These are phyloP conservation scores for Troglohyphantes excavatus DNA, from an alignment of 2,888 invertebrate species.

Conservation along the genomic window DNA sequence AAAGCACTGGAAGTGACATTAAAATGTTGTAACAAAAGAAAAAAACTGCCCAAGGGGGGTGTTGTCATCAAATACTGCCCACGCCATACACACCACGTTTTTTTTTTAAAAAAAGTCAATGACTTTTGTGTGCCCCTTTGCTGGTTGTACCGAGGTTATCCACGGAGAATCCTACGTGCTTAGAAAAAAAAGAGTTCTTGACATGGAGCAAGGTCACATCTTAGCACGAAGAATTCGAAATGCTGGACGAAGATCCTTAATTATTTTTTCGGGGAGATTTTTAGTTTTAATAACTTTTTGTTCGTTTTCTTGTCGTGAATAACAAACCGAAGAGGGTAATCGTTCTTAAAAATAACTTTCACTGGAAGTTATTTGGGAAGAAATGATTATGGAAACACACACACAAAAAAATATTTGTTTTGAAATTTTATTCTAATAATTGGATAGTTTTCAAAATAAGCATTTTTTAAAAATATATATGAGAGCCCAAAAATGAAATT, in stretches of 20 bases:
- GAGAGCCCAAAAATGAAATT: too few species aligned
- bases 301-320: neutral
- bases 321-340: too few species aligned
- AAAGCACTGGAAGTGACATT: conserved; percentile 30
- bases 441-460: too few species aligned
- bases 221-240: conserved; percentile 24
- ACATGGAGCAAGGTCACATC: conserved; percentile 58
- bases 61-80: conserved; percentile 67
- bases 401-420: too few species aligned
- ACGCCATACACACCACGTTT: conserved; percentile 34
- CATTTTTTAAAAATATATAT: too few species aligned
- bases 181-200: conserved; percentile 36
- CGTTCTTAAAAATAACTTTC: too few species aligned
- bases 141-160: neutral
- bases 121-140: conserved; percentile 44
- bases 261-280: neutral
- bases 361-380: too few species aligned
- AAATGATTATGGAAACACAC: too few species aligned
- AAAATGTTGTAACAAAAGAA: conserved; percentile 33
- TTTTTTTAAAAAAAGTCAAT: conserved; percentile 51
- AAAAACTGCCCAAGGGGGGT: neutral
- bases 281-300: neutral
- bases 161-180: conserved; percentile 15
- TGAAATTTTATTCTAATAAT: too few species aligned
- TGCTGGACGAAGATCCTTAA: conserved; percentile 6